A percentile compares a stretch with the other conserved stretches of the same genome.
phyloP scores from a whole-genome alignment of 2,888 invertebrate species.

The Cheilosia impressa region DNA sequence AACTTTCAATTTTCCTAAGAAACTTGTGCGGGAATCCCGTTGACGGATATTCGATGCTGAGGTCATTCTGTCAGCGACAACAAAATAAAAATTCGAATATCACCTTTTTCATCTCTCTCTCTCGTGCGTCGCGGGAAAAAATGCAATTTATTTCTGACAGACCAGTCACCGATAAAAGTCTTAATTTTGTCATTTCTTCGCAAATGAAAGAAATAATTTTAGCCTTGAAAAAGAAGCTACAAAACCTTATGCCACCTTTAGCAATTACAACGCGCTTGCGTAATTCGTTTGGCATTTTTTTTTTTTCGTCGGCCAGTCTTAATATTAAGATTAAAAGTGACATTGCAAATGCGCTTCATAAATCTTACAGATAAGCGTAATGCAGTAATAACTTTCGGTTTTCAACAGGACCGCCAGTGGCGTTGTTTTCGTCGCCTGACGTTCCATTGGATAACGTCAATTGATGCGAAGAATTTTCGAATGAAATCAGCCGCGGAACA shows the following conservation, averaged over 20 bases:
- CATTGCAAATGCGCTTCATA: constrained; percentile 50
- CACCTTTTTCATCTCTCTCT: not conserved
- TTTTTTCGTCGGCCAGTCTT: constrained; percentile 19
- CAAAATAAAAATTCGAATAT: not conserved
- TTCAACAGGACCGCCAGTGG: constrained; percentile 6
- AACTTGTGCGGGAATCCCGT: constrained; percentile 23
- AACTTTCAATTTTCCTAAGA: constrained; percentile 35
- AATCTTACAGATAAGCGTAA: constrained; percentile 67
- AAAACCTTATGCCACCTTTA: constrained; percentile 34
- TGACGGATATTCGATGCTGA: constrained; percentile 7
- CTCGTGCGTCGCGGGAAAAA: not conserved
- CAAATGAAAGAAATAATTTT: constrained; percentile 17
- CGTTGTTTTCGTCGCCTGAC: not conserved
- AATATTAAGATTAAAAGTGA: constrained; percentile 55
- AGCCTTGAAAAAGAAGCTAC: constrained; percentile 40
- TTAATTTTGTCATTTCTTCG: constrained; percentile 21
- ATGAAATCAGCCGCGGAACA: constrained; percentile 2
- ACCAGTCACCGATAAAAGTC: constrained; percentile 22
- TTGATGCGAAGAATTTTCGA: constrained; percentile 23
- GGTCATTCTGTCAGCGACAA: constrained; percentile 21
- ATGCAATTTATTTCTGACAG: constrained; percentile 27
- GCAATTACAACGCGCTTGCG: constrained; percentile 50
- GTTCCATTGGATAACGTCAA: not conserved
- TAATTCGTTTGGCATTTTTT: constrained; percentile 53
- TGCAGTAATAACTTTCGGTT: constrained; percentile 62